Evolutionary conservation across 2,797 vertebrate genomes (phyloP), one percentile per base, ranked within the genome.

Genomic region (Ambastaia sidthimunki): DNA sequence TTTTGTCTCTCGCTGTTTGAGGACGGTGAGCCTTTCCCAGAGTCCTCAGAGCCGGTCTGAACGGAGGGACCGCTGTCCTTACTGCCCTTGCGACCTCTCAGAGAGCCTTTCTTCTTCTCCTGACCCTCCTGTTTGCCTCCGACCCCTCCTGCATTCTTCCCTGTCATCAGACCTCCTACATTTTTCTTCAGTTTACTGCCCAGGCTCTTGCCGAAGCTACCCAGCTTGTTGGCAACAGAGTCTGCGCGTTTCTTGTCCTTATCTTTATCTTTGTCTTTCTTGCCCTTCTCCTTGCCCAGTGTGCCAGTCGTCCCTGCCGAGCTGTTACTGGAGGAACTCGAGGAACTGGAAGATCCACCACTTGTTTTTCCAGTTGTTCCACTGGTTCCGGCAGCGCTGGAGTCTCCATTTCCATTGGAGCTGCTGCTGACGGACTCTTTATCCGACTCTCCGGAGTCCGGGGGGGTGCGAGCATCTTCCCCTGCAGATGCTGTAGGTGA

Each of bases 341-440:
- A 93, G 1, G 93, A 93, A 34, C 92, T 92, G 13, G 91, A 92
- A n/a, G 92, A 91, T 86, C 84, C 84, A 15, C 84, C 79, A 10
- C 82, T 82, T 74, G 90, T 93, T 84, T 93, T 93, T 55, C 89
- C 90, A 44, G 87, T 74, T 0, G 89, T 78, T 0, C 85, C 86
- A 0, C 89, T 85, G 1, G 83, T 31, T 0, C 89, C 85, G 0
- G 78, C 85, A 0, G 90, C 71, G 41, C 87, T 80, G 1, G 90
- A 55, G 41, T 95, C 94, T 0, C 95, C 93, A 0, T 95, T 96
- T 86, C 98, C 95, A 0, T 97, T 92, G 0, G 96, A 97, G 86
- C 95, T 96, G 94, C 97, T 98, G 93, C 98, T 96, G 16, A 98
- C 96, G 0, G 98, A 99, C 89, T 99, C 98, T 89, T 98, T 98